Percentiles rank a stretch among this genome's conserved stretches.
Conservation (phyloP, 2,888 invertebrate genomes). For the Copidosoma aretas region DNA sequence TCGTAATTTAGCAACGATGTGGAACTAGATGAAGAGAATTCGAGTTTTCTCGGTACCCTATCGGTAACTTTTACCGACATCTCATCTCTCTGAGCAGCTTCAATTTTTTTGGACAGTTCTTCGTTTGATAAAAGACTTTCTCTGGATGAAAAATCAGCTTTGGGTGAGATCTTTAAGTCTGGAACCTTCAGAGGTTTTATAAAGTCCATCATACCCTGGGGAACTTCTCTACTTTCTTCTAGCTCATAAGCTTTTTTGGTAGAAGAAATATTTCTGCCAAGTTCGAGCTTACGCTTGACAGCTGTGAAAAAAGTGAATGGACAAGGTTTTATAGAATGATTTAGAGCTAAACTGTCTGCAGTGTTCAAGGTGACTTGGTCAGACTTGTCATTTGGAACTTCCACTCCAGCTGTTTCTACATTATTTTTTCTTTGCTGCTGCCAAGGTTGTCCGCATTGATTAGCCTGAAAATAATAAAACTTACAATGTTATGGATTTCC, state of each 20-base stretch:
- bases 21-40: conserved; percentile 54
- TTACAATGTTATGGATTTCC: conserved; percentile 3
- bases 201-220: conserved; percentile 52
- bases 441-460: conserved; percentile 30
- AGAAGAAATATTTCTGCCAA: conserved; percentile 47
- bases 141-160: conserved; percentile 54
- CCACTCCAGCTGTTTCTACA: conserved; percentile 17
- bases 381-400: conserved; percentile 27
- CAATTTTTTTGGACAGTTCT: conserved; percentile 47
- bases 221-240: conserved; percentile 33
- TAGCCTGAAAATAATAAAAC: conserved; percentile 30
- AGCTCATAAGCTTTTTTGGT: conserved; percentile 46
- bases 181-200: conserved; percentile 58
- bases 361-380: conserved; percentile 30
- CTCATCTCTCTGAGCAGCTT: conserved; percentile 47
- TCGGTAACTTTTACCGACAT: conserved; percentile 51
- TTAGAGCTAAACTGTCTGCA: conserved; percentile 41
- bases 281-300: conserved; percentile 66
- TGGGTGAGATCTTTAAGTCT: conserved; percentile 59
- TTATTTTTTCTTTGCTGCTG: conserved; percentile 26
- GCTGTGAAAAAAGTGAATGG: conserved; percentile 71
- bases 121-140: conserved; percentile 53
- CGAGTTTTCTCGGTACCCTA: conserved; percentile 56
- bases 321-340: conserved; percentile 62
- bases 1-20: conserved; percentile 54